These are phyloP conservation scores for Neomorphus geoffroyi DNA, from an alignment of 2,797 vertebrate species.

Conservation along the genomic window DNA sequence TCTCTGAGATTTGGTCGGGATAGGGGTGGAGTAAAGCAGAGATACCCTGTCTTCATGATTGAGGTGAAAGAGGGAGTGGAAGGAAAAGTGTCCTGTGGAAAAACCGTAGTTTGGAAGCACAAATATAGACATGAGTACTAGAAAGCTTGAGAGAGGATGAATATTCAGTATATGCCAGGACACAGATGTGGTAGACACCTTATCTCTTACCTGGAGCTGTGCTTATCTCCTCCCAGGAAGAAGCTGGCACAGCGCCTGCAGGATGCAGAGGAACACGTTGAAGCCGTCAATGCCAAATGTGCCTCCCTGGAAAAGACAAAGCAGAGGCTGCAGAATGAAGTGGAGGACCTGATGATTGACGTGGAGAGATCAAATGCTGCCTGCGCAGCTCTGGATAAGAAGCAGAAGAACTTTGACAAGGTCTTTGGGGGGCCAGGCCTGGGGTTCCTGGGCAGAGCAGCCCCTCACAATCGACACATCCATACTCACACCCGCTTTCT, in stretches of 20 bases:
- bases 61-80: too few relatives aligned
- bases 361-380: conserved; percentile 84
- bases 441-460: too few relatives aligned
- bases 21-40: too few relatives aligned
- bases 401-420: conserved; percentile 89
- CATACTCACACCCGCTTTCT: background rate
- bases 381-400: conserved; percentile 86
- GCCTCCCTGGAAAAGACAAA: conserved; percentile 90
- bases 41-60: too few relatives aligned
- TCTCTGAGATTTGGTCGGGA: too few relatives aligned
- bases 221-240: conserved; percentile 75
- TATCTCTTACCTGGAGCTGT: too few relatives aligned
- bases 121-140: too few relatives aligned
- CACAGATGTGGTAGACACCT: too few relatives aligned
- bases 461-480: background rate
- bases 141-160: too few relatives aligned
- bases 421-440: conserved; percentile 35
- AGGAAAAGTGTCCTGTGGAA: too few relatives aligned
- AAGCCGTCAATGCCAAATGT: conserved; percentile 87
- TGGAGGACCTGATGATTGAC: conserved; percentile 90
- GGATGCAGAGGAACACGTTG: conserved; percentile 86
- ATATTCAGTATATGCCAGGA: too few relatives aligned
- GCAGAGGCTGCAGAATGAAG: conserved; percentile 86
- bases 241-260: conserved; percentile 88
- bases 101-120: too few relatives aligned